These are phyloP conservation scores for Leptatherina wallacei DNA, from an alignment of 2,797 vertebrate genomes.

Conservation along the genomic window DNA sequence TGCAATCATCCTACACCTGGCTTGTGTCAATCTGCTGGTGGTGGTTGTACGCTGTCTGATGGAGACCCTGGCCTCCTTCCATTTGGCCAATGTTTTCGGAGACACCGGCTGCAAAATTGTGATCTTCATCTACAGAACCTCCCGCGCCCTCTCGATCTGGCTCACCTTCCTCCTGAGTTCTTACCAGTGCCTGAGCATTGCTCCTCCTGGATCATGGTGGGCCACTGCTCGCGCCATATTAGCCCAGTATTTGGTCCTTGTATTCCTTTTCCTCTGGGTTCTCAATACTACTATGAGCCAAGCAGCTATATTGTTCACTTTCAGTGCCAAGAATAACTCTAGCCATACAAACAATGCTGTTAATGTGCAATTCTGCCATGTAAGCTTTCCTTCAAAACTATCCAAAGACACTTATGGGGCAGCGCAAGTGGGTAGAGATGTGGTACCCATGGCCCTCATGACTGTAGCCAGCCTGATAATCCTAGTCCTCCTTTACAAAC, in stretches of 20 bases:
- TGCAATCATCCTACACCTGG: constrained; percentile 80
- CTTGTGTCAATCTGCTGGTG: constrained; percentile 77
- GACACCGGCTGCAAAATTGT: constrained; percentile 76
- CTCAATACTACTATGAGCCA: constrained; percentile 75
- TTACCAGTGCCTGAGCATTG: constrained; percentile 81
- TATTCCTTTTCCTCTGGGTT: constrained; percentile 79
- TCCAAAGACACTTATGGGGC: constrained; percentile 72
- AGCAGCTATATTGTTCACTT: constrained; percentile 64
- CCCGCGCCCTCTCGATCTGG: constrained; percentile 83
- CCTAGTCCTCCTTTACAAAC: constrained; percentile 80
- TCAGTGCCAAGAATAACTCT: constrained; percentile 56
- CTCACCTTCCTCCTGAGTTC: constrained; percentile 82
- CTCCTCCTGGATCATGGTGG: constrained; percentile 78
- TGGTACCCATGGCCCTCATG: constrained; percentile 83
- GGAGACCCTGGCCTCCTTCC: constrained; percentile 79
- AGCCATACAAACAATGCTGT: constrained; percentile 53
- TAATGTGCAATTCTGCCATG: constrained; percentile 78
- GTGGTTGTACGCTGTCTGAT: constrained; percentile 78
- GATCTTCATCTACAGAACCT: constrained; percentile 81
- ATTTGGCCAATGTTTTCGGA: constrained; percentile 63
- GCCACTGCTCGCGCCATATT: constrained; percentile 46
- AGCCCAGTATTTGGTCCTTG: constrained; percentile 54
- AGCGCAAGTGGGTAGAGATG: constrained; percentile 77
- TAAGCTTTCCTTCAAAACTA: constrained; percentile 74
- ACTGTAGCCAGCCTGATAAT: constrained; percentile 76